Conservation (phyloP, 2,888 invertebrate genomes). For the Prenolepis imparis region DNA sequence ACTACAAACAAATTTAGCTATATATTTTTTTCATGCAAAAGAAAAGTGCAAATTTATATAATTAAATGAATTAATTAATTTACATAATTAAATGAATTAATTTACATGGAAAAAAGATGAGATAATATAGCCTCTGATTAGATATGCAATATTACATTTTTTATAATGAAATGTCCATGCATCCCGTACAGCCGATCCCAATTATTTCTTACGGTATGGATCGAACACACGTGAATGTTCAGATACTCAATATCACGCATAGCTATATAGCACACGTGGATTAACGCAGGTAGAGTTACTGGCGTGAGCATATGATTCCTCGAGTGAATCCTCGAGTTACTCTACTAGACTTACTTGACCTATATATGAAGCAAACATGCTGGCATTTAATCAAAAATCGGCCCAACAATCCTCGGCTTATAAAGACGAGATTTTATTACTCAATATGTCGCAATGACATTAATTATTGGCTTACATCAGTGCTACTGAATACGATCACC, state of each 20-base stretch:
- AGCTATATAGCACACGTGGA: neutral
- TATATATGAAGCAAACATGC: conserved; percentile 68
- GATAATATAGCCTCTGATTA: neutral
- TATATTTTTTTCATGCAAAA: neutral
- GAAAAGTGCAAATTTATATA: neutral
- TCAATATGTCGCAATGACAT: conserved; percentile 71
- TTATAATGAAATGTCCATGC: neutral
- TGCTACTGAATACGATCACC: conserved; percentile 40
- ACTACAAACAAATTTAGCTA: neutral
- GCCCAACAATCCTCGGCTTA: neutral
- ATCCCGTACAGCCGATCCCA: neutral
- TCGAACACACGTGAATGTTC: neutral
- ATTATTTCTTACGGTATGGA: neutral
- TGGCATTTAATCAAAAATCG: conserved; percentile 33
- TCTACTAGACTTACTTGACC: conserved; percentile 78
- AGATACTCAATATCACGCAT: conserved; percentile 16
- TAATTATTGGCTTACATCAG: conserved; percentile 70
- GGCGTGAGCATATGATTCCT: conserved; percentile 48
- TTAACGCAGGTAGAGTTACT: conserved; percentile 35
- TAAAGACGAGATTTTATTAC: conserved; percentile 68
- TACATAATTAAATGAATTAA: too few relatives aligned
- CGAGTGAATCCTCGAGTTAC: conserved; percentile 72
- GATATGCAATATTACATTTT: neutral
- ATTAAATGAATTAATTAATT: neutral
- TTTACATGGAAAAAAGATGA: too few relatives aligned